Percentiles rank a stretch among this genome's conserved stretches.
Evolutionary conservation across 2,113 vertebrate species (phyloP).

Genomic region (Nyctibius bracteatus): DNA sequence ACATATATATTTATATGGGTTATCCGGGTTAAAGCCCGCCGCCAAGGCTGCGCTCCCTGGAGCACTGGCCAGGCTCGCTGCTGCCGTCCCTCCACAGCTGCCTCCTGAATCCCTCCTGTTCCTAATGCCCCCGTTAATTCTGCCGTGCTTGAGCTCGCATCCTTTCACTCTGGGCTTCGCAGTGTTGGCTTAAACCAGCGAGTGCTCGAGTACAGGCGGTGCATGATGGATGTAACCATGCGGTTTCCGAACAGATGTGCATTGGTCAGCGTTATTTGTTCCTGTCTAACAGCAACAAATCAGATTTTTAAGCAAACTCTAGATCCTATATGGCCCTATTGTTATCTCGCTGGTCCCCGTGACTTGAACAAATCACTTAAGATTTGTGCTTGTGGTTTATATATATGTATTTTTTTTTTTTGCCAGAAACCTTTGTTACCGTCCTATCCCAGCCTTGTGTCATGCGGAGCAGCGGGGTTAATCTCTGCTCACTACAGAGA

Average conservation of each 20-base stretch:
- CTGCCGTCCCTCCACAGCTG: accelerated
- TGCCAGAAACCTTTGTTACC: background rate
- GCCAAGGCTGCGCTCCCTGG: accelerated
- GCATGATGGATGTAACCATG: background rate
- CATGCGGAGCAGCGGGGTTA: background rate
- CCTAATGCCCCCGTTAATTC: background rate
- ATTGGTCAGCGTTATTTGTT: background rate
- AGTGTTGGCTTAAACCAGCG: accelerated
- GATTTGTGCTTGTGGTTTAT: background rate
- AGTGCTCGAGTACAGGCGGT: accelerated
- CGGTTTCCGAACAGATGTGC: background rate
- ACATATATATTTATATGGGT: no score
- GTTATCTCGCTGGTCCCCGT: background rate
- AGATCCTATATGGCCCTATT: background rate
- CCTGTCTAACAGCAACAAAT: background rate
- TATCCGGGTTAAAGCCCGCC: background rate
- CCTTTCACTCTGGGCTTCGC: background rate
- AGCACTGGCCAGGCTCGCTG: background rate
- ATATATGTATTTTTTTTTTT: background rate
- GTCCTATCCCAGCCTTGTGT: background rate
- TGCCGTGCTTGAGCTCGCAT: background rate
- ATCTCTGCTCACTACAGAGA: background rate
- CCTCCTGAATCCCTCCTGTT: background rate
- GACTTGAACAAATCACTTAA: conserved; percentile 33
- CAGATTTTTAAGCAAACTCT: background rate